Evolutionary conservation across 1,140 invertebrate genomes (phyloP).

Genomic region (Octopus sinensis): DNA sequence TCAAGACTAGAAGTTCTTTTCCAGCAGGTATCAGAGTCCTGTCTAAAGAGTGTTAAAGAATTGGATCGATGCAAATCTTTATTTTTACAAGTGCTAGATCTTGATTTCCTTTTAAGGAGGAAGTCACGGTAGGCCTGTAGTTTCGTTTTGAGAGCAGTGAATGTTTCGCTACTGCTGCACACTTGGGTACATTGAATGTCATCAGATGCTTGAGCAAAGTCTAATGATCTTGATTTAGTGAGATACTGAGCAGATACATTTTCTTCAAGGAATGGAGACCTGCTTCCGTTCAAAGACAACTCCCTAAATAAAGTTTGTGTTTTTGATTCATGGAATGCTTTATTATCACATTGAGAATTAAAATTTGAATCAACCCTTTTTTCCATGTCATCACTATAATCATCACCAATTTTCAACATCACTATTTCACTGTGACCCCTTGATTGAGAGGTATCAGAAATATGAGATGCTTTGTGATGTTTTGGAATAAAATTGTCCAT

Average conservation of each 20-base stretch:
- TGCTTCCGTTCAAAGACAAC: too few species aligned
- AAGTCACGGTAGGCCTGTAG: conserved; percentile 48
- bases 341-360: too few species aligned
- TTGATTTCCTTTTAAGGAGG: conserved; percentile 35
- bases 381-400: too few species aligned
- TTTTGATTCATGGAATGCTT: too few species aligned
- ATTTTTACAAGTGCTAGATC: not conserved
- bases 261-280: too few species aligned
- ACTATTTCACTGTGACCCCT: too few species aligned
- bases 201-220: not conserved
- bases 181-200: not conserved
- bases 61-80: not conserved
- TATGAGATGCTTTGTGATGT: too few species aligned
- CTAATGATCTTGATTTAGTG: not conserved
- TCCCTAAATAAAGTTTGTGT: too few species aligned
- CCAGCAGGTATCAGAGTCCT: not conserved
- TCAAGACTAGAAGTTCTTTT: conserved; percentile 14
- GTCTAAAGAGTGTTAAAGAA: not conserved
- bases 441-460: too few species aligned
- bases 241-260: not conserved
- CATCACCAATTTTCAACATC: too few species aligned
- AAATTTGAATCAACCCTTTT: too few species aligned
- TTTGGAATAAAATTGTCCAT: too few species aligned
- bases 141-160: conserved; percentile 49
- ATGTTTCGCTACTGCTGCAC: conserved; percentile 33